Base-by-base conservation (phyloP, 1,140 invertebrate genomes). In the Drosophila saltans region DNA sequence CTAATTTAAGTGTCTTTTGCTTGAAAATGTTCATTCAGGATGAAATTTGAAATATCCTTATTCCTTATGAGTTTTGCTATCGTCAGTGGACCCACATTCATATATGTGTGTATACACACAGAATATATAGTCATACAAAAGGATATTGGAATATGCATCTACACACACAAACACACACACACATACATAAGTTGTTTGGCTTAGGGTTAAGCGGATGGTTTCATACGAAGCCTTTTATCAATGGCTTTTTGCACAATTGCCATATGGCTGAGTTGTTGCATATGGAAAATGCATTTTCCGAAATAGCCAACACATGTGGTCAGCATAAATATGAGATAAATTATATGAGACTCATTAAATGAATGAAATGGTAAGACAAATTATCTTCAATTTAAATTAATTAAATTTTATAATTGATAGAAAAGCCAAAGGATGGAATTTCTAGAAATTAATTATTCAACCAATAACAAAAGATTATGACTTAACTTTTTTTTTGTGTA, bases 231-330 rank as follows among this genome's bases (percentile, higher is more conserved):
- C 45, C 45, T 10, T 52, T 52, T 52, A 26, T 26, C 45, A 52
- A 52, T 26, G 45, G 45, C 45, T 52, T 52, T 52, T 52, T 52
- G 45, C 45, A 24, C 45, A 48, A 48, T 48, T 48, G 45, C 45
- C 45, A 52, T 52, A 52, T 52, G 45, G 45, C 7, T 52, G 45
- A 52, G 45, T 10, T 52, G 45, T 1, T 52, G 45, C 45, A 52
- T 52, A 52, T 52, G 45, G 45, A 26, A 52, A 52, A 52, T 52
- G 45, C 45, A 52, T 52, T 52, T 52, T 52, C 45, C 45, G 3
- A 7, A 26, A 21, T 16, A 10, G 21, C 8, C 45, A 26, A 24
- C 24, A 26, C 3, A 8, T 52, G 45, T 52, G 45, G 45, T 26
- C 45, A 26, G 45, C 45, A 52, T 52, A 52, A 52, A 26, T 52